phyloP scores from a whole-genome alignment of 2,113 vertebrate species.

The Mirza zaza region DNA sequence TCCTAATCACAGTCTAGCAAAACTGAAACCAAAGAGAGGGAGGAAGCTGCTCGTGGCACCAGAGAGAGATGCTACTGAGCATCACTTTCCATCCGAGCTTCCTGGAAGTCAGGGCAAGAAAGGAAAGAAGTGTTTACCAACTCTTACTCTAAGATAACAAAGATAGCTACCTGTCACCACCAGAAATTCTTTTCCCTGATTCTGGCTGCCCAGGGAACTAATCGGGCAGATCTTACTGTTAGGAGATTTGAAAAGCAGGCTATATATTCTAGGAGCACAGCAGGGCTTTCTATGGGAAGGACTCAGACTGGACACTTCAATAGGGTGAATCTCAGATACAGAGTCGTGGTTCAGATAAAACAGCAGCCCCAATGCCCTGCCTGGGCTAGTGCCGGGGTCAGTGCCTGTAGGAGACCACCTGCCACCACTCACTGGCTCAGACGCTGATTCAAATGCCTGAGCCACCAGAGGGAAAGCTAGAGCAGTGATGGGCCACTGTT shows the following conservation, averaged over 20 bases:
- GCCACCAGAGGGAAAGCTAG: not conserved
- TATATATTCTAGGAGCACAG: not conserved
- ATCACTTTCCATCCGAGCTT: not conserved
- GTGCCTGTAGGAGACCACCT: not conserved
- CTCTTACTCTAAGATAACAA: not conserved
- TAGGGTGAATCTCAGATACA: not conserved
- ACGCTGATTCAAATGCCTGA: too few species aligned
- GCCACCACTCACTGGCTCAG: not conserved
- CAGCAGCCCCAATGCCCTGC: too few species aligned
- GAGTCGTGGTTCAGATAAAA: not conserved
- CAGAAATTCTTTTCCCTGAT: not conserved
- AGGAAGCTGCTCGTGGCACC: not conserved
- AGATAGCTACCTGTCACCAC: not conserved
- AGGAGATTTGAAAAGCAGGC: not conserved
- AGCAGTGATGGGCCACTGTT: not conserved
- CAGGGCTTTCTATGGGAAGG: not conserved
- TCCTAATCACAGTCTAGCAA: not conserved
- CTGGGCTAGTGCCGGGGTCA: not conserved
- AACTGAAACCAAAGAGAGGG: not conserved
- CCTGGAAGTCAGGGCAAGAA: not conserved
- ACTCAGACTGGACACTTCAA: too few species aligned
- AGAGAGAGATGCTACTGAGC: not conserved
- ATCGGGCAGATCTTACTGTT: not conserved
- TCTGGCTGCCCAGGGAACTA: not conserved
- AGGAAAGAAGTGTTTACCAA: not conserved